phyloP scores from a whole-genome alignment of 1,140 invertebrate species.

The Dendroctonus valens region DNA sequence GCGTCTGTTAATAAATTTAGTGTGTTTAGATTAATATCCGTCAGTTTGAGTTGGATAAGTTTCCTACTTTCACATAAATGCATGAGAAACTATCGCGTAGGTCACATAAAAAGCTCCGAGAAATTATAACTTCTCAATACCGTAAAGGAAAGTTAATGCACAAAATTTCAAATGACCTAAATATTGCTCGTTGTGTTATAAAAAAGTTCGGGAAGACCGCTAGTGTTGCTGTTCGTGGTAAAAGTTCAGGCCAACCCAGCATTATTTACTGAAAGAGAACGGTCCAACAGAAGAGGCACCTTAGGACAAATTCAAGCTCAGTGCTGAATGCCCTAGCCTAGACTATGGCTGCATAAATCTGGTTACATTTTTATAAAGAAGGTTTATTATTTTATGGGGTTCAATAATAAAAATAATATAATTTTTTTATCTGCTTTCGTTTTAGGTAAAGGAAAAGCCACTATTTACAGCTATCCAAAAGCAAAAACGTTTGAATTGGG shows the following conservation, averaged over 20 bases:
- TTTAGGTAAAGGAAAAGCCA: too few species aligned
- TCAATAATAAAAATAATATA: too few species aligned
- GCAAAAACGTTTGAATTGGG: too few species aligned
- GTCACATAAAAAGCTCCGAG: background rate
- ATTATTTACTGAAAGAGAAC: constrained; percentile 1
- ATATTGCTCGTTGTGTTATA: background rate
- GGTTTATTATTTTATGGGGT: too few species aligned
- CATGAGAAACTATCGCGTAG: background rate
- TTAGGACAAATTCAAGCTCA: constrained; percentile 5
- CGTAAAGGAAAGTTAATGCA: background rate
- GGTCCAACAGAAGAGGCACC: constrained; percentile 4
- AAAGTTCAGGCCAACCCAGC: background rate
- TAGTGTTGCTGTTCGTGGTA: background rate
- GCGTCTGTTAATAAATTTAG: too few species aligned
- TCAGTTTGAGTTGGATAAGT: background rate
- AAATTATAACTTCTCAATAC: constrained; percentile 5
- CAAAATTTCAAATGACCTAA: background rate
- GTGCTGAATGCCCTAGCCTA: too few species aligned
- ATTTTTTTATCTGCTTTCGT: too few species aligned
- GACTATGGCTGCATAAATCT: too few species aligned
- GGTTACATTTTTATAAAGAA: too few species aligned
- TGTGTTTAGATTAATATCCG: too few species aligned
- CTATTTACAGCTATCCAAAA: too few species aligned
- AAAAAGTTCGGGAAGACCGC: constrained; percentile 1
- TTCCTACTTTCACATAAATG: background rate